phyloP scores from a whole-genome alignment of 2,888 invertebrate species.

The Drosophila paranaensis region DNA sequence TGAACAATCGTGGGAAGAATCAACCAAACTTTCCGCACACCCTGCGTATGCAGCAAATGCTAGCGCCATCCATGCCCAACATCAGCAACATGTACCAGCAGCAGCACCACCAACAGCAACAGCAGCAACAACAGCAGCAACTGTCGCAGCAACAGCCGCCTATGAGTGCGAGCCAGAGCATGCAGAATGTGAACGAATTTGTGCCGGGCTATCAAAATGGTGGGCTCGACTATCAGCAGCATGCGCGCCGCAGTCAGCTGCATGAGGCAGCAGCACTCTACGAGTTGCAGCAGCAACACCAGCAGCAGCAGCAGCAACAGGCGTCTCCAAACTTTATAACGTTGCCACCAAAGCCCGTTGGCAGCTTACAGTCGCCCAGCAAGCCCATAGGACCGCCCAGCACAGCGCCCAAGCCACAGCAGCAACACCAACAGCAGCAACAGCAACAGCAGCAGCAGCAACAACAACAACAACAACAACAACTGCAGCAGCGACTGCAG shows the following conservation, averaged over 20 bases:
- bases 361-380: slow-evolving; percentile 82
- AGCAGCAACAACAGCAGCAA: slow-evolving; percentile 55
- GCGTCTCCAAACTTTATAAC: slow-evolving; percentile 83
- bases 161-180: slow-evolving; percentile 84
- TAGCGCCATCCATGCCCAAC: slow-evolving; percentile 85
- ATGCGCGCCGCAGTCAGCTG: slow-evolving; percentile 74
- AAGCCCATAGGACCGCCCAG: slow-evolving; percentile 75
- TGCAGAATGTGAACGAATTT: slow-evolving; percentile 84
- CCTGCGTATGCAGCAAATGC: slow-evolving; percentile 83
- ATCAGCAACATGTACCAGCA: slow-evolving; percentile 82
- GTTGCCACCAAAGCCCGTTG: slow-evolving; percentile 79
- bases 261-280: slow-evolving; percentile 88
- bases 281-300: slow-evolving; percentile 61
- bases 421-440: slow-evolving; percentile 50
- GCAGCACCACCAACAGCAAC: slow-evolving; percentile 76
- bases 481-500: slow-evolving; percentile 37
- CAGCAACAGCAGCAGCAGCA: slow-evolving; percentile 49
- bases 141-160: slow-evolving; percentile 31
- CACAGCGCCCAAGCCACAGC: slow-evolving; percentile 70
- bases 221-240: slow-evolving; percentile 64
- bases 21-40: slow-evolving; percentile 82
- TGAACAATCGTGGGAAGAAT: slow-evolving; percentile 79
- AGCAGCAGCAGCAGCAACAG: slow-evolving; percentile 83
- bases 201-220: slow-evolving; percentile 71
- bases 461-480: slow-evolving; percentile 38